These are phyloP conservation scores for Aythya baeri DNA, from an alignment of 2,113 vertebrate genomes.

Conservation along the genomic window DNA sequence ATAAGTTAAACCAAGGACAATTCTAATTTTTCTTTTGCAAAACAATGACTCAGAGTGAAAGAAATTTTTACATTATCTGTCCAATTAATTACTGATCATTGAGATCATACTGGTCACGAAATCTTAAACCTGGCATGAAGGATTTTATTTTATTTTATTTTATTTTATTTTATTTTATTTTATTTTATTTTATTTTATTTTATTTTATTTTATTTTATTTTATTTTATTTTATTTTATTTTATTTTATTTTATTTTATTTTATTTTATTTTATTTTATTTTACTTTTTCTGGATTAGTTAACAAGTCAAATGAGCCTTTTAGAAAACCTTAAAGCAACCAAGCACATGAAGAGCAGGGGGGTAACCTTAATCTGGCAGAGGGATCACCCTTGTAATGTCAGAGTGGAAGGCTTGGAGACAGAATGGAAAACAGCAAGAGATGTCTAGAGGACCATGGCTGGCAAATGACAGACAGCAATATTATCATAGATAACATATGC, in stretches of 20 bases:
- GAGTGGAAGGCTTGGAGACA: neutral
- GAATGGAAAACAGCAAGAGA: neutral
- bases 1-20: neutral
- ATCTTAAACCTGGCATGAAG: slow-evolving; percentile 15
- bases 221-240: neutral
- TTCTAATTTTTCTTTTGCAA: neutral
- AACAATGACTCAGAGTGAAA: neutral
- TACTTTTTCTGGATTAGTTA: neutral
- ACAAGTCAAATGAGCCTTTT: neutral
- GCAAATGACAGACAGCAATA: neutral
- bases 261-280: neutral
- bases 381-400: neutral
- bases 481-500: neutral
- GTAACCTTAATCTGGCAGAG: neutral
- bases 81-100: slow-evolving; percentile 9
- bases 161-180: neutral
- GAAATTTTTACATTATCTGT: neutral
- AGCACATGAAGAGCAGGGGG: neutral
- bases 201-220: neutral
- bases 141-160: neutral
- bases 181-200: no score
- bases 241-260: neutral
- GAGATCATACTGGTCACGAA: neutral
- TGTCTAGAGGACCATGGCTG: neutral
- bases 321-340: neutral